These are phyloP conservation scores for Pseudochromis fuscus DNA, from an alignment of 2,797 vertebrate species.

Conservation along the genomic window DNA sequence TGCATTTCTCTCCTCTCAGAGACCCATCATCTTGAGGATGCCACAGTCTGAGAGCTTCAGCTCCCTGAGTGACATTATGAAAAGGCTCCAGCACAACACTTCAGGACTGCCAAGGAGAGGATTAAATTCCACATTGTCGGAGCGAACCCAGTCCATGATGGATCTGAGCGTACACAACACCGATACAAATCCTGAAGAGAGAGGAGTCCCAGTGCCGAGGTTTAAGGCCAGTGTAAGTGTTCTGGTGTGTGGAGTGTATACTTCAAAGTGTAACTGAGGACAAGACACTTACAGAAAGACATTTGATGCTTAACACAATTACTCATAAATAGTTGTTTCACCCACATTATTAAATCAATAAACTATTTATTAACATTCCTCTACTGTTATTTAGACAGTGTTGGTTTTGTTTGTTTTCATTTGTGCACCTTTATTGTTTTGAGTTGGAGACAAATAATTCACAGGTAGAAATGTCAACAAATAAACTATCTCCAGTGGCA, in stretches of 20 bases:
- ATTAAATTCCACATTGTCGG: slow-evolving; percentile 27
- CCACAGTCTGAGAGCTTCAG: slow-evolving; percentile 66
- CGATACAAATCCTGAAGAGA: slow-evolving; percentile 27
- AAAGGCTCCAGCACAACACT: slow-evolving; percentile 48
- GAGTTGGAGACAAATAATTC: too few relatives aligned
- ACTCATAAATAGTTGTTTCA: too few relatives aligned
- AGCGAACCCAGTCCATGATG: slow-evolving; percentile 76
- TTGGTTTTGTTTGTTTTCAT: too few relatives aligned
- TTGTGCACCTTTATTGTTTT: too few relatives aligned
- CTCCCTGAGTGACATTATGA: slow-evolving; percentile 79
- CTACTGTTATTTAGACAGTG: too few relatives aligned
- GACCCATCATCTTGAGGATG: slow-evolving; percentile 72
- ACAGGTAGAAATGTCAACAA: too few relatives aligned
- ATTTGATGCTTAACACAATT: too few relatives aligned
- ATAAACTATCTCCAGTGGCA: too few relatives aligned
- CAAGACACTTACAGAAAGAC: not conserved
- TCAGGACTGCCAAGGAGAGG: slow-evolving; percentile 19
- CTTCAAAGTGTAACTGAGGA: not conserved
- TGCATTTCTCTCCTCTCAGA: slow-evolving; percentile 65
- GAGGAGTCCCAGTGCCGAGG: slow-evolving; percentile 39
- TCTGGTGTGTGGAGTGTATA: not conserved
- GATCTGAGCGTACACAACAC: slow-evolving; percentile 61
- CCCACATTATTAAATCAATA: too few relatives aligned
- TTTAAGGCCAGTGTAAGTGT: slow-evolving; percentile 71
- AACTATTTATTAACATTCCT: too few relatives aligned